These are phyloP conservation scores for Pangasianodon gigas DNA, from an alignment of 2,113 vertebrate species.

Conservation along the genomic window DNA sequence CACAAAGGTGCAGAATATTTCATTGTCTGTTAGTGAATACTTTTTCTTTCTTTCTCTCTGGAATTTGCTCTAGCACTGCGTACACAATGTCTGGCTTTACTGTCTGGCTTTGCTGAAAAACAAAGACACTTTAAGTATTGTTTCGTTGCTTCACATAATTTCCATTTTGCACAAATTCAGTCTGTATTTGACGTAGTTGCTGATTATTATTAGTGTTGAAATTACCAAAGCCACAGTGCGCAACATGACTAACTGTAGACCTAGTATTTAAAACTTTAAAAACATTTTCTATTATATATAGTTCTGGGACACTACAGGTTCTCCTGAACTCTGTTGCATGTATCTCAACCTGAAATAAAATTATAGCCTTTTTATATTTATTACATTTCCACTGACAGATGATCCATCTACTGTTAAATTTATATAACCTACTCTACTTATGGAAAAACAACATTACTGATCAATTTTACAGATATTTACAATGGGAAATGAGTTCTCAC, in stretches of 20 bases:
- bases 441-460: not conserved
- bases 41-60: not conserved
- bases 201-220: not conserved
- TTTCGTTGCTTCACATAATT: not conserved
- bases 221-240: not conserved
- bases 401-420: not conserved
- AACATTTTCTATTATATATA: not conserved
- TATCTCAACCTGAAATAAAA: not conserved
- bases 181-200: not conserved
- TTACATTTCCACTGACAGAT: not conserved
- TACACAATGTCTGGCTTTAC: not conserved
- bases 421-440: not conserved
- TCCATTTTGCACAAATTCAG: not conserved
- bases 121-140: not conserved
- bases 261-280: not conserved
- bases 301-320: not conserved
- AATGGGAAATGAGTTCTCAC: not conserved
- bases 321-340: not conserved
- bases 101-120: not conserved
- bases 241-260: not conserved
- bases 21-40: not conserved
- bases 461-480: not conserved
- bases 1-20: not conserved
- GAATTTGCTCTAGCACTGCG: not conserved
- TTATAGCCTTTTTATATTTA: not conserved